These are phyloP conservation scores for Campoletis raptor DNA, from an alignment of 2,888 invertebrate species.

Conservation along the genomic window DNA sequence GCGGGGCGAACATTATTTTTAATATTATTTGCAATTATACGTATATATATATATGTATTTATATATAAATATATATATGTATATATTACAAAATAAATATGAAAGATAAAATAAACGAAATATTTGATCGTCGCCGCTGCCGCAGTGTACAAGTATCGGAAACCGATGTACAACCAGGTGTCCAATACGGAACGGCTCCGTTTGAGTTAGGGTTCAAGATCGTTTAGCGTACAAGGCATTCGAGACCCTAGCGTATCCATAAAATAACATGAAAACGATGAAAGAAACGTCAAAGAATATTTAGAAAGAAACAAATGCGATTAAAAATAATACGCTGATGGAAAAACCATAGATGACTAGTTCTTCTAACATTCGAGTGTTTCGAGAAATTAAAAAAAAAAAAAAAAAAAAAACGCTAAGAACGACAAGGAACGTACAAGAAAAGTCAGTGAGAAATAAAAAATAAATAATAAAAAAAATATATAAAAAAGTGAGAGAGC, in stretches of 20 bases:
- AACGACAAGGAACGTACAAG: not conserved
- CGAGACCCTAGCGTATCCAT: not conserved
- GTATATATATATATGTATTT: not conserved
- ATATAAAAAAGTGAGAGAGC: not conserved
- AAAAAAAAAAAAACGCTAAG: not conserved
- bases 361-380: conserved; percentile 26
- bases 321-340: conserved; percentile 29
- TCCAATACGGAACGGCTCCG: not conserved
- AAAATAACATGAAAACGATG: not conserved
- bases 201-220: not conserved
- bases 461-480: not conserved
- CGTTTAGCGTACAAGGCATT: not conserved
- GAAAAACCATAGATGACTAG: conserved; percentile 17
- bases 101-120: not conserved
- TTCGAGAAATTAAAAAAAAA: not conserved
- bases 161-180: not conserved
- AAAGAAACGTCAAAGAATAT: not conserved
- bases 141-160: conserved; percentile 10
- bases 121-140: not conserved
- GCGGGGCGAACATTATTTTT: conserved; percentile 24
- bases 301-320: not conserved
- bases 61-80: conserved; percentile 10
- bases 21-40: conserved; percentile 1
- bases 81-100: not conserved
- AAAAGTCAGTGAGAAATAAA: conserved; percentile 16